Evolutionary conservation across 2,113 vertebrate species (phyloP).

Genomic region (Periophthalmus modestus): DNA sequence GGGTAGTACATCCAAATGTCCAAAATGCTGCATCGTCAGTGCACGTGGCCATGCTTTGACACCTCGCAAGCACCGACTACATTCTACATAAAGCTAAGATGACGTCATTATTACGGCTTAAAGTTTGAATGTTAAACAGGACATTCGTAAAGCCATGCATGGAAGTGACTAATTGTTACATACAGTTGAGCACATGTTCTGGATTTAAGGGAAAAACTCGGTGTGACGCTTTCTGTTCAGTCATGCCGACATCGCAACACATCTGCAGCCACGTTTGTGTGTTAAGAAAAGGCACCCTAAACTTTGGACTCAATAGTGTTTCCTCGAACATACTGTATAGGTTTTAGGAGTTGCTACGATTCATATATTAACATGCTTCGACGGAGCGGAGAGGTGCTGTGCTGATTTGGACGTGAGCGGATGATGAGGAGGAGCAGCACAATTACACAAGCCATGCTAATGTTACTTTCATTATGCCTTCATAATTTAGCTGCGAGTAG

Average conservation of each 20-base stretch:
- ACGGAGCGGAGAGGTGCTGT: constrained; percentile 48
- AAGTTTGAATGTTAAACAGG: constrained; percentile 52
- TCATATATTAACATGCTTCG: constrained; percentile 39
- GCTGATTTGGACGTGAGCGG: constrained; percentile 57
- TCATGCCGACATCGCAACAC: background rate
- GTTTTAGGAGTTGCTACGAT: constrained; percentile 53
- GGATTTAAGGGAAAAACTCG: background rate
- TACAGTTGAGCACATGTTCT: background rate
- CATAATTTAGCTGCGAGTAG: constrained; percentile 29
- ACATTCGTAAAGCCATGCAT: constrained; percentile 71
- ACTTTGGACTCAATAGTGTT: background rate
- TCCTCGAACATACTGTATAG: constrained; percentile 22
- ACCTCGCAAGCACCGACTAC: constrained; percentile 58
- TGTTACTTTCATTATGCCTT: constrained; percentile 54
- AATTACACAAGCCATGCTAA: constrained; percentile 85
- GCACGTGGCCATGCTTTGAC: constrained; percentile 48
- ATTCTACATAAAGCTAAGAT: constrained; percentile 58
- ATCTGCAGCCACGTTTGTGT: background rate
- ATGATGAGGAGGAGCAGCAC: constrained; percentile 84
- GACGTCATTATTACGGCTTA: constrained; percentile 48
- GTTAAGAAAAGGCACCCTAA: constrained; percentile 3
- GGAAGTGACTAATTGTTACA: constrained; percentile 14
- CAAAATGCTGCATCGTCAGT: constrained; percentile 29
- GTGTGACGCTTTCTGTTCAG: background rate
- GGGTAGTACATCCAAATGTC: constrained; percentile 68